Evolutionary conservation across 2,888 invertebrate genomes (phyloP).

Genomic region (Thymelicus acteon): DNA sequence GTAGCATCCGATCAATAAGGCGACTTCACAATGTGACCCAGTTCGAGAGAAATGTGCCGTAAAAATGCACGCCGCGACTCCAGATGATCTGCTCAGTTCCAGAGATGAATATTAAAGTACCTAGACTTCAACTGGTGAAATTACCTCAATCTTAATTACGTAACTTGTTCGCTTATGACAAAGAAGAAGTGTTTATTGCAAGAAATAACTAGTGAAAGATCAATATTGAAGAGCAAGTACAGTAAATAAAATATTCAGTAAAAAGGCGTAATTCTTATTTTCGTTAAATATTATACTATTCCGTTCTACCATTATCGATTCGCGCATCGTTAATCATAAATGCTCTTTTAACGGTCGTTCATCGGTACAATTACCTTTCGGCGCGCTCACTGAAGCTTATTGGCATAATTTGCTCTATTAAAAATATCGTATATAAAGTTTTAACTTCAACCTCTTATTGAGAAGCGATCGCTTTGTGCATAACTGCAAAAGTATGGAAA

Average conservation of each 20-base stretch:
- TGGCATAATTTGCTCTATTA: neutral
- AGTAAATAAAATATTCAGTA: no score
- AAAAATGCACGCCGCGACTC: constrained; percentile 54
- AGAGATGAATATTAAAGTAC: constrained; percentile 43
- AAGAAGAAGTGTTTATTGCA: constrained; percentile 4
- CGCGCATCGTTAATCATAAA: neutral
- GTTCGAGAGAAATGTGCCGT: constrained; percentile 51
- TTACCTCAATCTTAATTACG: constrained; percentile 16
- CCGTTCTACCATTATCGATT: neutral
- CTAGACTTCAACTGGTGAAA: constrained; percentile 12
- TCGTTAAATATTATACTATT: neutral
- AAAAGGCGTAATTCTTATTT: neutral
- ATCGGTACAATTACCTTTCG: neutral
- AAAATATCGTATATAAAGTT: neutral
- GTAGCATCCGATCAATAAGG: constrained; percentile 59
- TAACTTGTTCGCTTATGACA: constrained; percentile 13
- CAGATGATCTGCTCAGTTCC: constrained; percentile 42
- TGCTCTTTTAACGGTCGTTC: neutral
- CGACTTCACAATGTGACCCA: constrained; percentile 54
- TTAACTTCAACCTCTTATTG: neutral
- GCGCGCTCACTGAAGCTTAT: neutral
- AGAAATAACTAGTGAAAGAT: neutral
- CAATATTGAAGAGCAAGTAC: neutral
- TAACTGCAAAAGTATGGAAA: no score
- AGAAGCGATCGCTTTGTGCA: neutral